Conservation (phyloP, 2,797 vertebrate species). For the Chloroceryle inda region DNA sequence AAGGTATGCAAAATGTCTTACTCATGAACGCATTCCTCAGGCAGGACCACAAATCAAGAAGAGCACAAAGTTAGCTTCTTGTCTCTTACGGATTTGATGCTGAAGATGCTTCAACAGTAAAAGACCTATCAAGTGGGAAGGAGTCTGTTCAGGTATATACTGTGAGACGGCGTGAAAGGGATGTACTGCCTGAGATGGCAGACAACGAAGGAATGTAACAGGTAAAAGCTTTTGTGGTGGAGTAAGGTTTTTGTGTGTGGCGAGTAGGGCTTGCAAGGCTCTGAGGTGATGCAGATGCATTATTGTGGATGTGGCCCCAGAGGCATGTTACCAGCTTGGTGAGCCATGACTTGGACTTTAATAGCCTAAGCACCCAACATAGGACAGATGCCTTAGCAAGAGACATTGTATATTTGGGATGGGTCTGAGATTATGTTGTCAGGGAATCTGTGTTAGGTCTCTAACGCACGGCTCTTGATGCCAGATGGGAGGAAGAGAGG, state of each 20-base stretch:
- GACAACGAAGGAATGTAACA: neutral
- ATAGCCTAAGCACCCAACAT: neutral
- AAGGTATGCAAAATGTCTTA: neutral
- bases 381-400: neutral
- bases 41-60: neutral
- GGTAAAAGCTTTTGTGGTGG: neutral
- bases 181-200: neutral
- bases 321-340: accelerated
- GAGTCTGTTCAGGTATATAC: neutral
- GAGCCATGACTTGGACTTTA: neutral
- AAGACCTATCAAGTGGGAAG: neutral
- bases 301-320: neutral
- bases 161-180: neutral
- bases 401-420: neutral
- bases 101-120: neutral
- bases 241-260: accelerated
- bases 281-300: accelerated
- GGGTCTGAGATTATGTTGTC: neutral
- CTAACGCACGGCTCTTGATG: accelerated
- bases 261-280: neutral
- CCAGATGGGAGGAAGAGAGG: neutral
- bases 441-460: accelerated
- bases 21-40: neutral
- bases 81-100: accelerated
- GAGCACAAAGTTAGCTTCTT: neutral